phyloP scores from a whole-genome alignment of 2,113 vertebrate species.

The Merops nubicus region DNA sequence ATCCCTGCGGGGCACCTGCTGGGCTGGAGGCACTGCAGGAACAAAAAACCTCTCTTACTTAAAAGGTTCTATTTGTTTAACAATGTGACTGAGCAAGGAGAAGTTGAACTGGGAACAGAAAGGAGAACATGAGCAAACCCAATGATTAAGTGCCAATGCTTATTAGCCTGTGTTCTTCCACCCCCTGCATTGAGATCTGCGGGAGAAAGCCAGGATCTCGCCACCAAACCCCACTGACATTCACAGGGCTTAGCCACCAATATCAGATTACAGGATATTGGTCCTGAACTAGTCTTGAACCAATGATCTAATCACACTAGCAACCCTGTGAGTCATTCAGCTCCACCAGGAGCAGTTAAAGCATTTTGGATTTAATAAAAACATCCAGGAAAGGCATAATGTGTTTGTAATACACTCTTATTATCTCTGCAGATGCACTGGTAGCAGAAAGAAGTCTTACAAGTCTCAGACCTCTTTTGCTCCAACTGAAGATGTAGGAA shows the following conservation, averaged over 20 bases:
- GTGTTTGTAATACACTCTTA: neutral
- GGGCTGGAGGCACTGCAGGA: neutral
- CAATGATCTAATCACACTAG: neutral
- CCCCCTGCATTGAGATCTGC: neutral
- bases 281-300: neutral
- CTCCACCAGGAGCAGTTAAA: neutral
- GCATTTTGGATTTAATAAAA: neutral
- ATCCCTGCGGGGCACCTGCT: neutral
- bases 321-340: neutral
- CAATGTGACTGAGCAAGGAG: neutral
- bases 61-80: neutral
- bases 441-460: neutral
- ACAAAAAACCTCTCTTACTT: neutral
- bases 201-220: neutral
- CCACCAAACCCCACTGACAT: neutral
- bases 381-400: neutral
- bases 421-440: neutral
- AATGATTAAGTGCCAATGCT: rapidly evolving
- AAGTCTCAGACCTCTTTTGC: neutral
- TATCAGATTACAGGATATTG: neutral
- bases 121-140: neutral
- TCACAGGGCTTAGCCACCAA: neutral
- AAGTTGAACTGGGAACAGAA: neutral
- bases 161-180: neutral
- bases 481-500: neutral